Evolutionary conservation across 2,797 vertebrate genomes (phyloP).

Genomic region (Gadopsis bispinosus): DNA sequence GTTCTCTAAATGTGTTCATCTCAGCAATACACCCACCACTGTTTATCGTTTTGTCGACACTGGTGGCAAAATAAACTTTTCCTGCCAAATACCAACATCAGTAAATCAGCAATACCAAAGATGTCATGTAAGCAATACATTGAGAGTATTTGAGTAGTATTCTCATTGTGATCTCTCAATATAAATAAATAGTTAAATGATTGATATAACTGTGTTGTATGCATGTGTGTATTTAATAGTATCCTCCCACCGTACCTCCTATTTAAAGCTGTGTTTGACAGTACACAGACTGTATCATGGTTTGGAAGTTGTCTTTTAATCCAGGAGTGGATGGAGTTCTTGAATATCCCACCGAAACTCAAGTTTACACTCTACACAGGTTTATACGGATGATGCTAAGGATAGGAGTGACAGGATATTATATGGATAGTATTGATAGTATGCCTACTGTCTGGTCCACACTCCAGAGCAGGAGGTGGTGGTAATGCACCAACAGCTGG

Average conservation of each 20-base stretch:
- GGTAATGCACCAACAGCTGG: too few relatives aligned
- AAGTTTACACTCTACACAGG: background rate
- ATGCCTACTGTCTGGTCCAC: too few relatives aligned
- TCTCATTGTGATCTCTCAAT: background rate
- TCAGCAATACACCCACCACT: background rate
- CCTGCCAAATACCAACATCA: background rate
- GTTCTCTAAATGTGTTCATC: background rate
- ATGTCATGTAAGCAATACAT: background rate
- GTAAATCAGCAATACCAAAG: background rate
- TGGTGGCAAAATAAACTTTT: background rate
- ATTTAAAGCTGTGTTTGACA: background rate
- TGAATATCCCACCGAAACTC: background rate
- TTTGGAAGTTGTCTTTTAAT: background rate
- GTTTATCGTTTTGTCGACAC: background rate
- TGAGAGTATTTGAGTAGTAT: background rate
- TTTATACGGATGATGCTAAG: too few relatives aligned
- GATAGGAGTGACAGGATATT: too few relatives aligned
- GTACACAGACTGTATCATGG: background rate
- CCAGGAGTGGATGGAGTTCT: background rate
- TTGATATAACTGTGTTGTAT: background rate
- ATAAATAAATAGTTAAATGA: slow-evolving; percentile 24
- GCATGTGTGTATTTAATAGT: background rate
- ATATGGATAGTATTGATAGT: too few relatives aligned
- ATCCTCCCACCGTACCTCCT: background rate
- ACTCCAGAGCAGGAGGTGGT: too few relatives aligned